Evolutionary conservation across 2,113 vertebrate species (phyloP), one percentile per base, ranked within the genome.

Genomic region (Gorsachius goisagi): DNA sequence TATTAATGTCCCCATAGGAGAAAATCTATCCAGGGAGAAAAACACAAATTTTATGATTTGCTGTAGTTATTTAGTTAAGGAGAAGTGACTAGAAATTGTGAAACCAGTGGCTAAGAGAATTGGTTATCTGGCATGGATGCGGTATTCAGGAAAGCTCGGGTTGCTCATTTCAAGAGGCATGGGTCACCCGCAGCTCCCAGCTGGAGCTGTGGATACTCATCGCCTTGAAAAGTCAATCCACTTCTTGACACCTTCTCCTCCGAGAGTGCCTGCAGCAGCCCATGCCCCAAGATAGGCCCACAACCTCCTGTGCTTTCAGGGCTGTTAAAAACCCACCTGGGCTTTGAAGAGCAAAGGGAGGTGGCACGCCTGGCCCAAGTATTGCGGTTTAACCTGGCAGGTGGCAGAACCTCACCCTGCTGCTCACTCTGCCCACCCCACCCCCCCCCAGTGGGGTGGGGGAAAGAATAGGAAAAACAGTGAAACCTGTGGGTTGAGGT

Each of bases 1-100:
- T 32, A 41, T 81, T 84, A 75, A 77, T 97, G 97, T 94, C 44
- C 5, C 21, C 60, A 52, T 77, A 96, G 94, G 89, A 97, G 60
- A 56, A 96, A 96, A 91, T 72, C 72, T 87, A 50, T 87, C 73
- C 16, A 56, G 91, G 74, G 77, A 95, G 81, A 45, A 95, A 95
- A 95, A 69, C 78, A 85, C 69, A 69, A 37, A 53, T 91, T 85
- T 96, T 41, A 76, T 49, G 69, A 91, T 76, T 50, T 63, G 66
- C 28, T 67, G 37, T 50, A 39, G n/a, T 30, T 78, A 45, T 59
- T 52, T 75, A 19, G n/a, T 78, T 32, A 71, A 47, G 19, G 56
- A 45, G 67, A 47, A 77, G 26, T 33, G 14, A 72, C 21, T 26
- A 24, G 23, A 74, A 37, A 41, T 8, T 59, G 27, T 49, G 41